Conservation (phyloP, 2,888 invertebrate species). For the Lottia gigantea region DNA sequence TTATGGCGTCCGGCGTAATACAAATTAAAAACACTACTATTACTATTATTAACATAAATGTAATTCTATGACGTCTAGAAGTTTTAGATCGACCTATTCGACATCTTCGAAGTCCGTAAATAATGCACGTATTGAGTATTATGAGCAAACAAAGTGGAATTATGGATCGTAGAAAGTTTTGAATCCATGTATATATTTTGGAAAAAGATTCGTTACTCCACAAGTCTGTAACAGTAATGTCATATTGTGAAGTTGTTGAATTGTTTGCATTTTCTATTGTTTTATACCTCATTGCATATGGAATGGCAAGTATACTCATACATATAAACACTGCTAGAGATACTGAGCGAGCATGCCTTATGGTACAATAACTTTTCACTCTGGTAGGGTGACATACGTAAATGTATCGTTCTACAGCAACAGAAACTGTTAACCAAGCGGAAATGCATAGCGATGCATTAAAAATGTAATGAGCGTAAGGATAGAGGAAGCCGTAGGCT, state of each 20-base stretch:
- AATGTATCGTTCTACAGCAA: conserved; percentile 64
- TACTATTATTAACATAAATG: conserved; percentile 64
- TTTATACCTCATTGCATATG: conserved; percentile 59
- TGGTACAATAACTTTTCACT: conserved; percentile 52
- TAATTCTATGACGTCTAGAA: conserved; percentile 57
- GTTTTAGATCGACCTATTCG: conserved; percentile 46
- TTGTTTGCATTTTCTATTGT: conserved; percentile 43
- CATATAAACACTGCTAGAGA: conserved; percentile 52
- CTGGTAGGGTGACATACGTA: conserved; percentile 64
- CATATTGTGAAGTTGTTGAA: conserved; percentile 40
- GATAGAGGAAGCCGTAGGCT: conserved; percentile 61
- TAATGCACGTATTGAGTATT: conserved; percentile 60
- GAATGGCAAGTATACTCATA: conserved; percentile 59
- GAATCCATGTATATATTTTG: conserved; percentile 56
- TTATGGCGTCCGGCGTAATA: conserved; percentile 65
- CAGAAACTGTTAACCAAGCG: conserved; percentile 64
- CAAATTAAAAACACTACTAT: conserved; percentile 65
- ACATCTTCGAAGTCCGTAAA: conserved; percentile 55
- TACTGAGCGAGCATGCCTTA: conserved; percentile 52
- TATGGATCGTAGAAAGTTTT: conserved; percentile 62
- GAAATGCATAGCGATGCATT: conserved; percentile 61
- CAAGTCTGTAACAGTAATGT: conserved; percentile 52
- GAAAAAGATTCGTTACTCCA: conserved; percentile 56
- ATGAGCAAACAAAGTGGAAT: conserved; percentile 62
- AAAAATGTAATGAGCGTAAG: conserved; percentile 65